phyloP scores from a whole-genome alignment of 2,888 invertebrate genomes.

The Ametastegia equiseti region DNA sequence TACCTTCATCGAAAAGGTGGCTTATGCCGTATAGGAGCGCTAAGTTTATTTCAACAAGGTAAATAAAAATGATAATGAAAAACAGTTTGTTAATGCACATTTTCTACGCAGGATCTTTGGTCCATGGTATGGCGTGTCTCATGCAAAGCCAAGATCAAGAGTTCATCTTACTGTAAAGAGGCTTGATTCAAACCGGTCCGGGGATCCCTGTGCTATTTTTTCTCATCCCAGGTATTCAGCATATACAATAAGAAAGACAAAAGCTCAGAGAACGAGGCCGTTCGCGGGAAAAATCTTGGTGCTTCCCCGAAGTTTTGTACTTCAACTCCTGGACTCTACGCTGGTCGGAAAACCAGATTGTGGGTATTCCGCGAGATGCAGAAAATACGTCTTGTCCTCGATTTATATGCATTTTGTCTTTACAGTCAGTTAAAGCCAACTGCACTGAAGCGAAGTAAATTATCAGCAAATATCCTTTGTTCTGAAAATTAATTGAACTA shows the following conservation, averaged over 20 bases:
- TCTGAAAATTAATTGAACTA: neutral
- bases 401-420: too few relatives aligned
- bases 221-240: neutral
- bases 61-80: constrained; percentile 17
- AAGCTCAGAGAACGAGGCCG: neutral
- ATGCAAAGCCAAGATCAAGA: constrained; percentile 37
- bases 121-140: constrained; percentile 4
- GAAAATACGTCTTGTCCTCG: neutral
- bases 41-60: neutral
- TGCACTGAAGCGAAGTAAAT: neutral
- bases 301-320: neutral
- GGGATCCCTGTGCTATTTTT: constrained; percentile 22
- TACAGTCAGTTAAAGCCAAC: neutral
- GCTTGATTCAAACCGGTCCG: constrained; percentile 11
- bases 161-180: constrained; percentile 33
- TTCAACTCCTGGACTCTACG: neutral
- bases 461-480: neutral
- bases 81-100: constrained; percentile 8
- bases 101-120: neutral
- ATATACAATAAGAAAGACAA: constrained; percentile 1
- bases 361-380: neutral
- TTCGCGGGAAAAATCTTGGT: neutral
- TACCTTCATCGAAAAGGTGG: neutral
- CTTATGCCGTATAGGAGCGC: neutral
- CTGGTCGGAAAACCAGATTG: neutral